Base-by-base conservation (phyloP, 2,113 vertebrate species). In the Orthonyx spaldingii region DNA sequence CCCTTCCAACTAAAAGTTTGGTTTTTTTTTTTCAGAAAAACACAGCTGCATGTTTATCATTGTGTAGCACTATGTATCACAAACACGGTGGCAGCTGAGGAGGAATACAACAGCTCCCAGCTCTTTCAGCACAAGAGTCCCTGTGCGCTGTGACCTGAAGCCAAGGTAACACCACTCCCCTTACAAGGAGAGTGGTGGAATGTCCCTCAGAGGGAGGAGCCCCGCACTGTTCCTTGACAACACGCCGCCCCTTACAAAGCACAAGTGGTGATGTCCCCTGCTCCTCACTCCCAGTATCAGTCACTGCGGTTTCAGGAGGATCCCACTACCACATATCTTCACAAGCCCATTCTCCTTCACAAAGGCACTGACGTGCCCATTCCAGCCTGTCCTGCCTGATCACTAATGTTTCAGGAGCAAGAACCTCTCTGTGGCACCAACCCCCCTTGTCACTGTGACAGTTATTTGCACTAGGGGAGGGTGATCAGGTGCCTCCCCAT, bases 251-350 rank as follows among this genome's bases (percentile, higher is more conserved):
- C 71, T 35, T 42, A 9, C 1, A 2, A 60, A 71, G 8, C 26
- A 32, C 22, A 41, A 16, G 72, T 4, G 14, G 30, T 60, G 46
- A 26, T 42, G 32, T 22, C 52, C 32, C 35, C 9, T 44, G n/a
- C 28, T 82, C 30, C 44, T 55, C 56, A 39, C 21, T 64, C 30
- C 82, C 30, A n/a, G 14, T 6, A 3, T 4, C 21, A 46, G 39
- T 47, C 35, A 13, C 19, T 64, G 27, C 52, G 5, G 2, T 41
- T 59, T 60, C 9, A 2, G 33, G 75, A 52, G 26, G 13, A 52
- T 49, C 30, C 41, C 26, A 8, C 30, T 19, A 9, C 23, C 33
- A 10, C 3, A 0, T 14, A 11, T 1, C 28, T 26, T 37, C 71
- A 33, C 82, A 24, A 71, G 12, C 30, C 33, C 0, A 0, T 35